Evolutionary conservation across 2,797 vertebrate genomes (phyloP).

Genomic region (Typhlichthys eigenmanni): DNA sequence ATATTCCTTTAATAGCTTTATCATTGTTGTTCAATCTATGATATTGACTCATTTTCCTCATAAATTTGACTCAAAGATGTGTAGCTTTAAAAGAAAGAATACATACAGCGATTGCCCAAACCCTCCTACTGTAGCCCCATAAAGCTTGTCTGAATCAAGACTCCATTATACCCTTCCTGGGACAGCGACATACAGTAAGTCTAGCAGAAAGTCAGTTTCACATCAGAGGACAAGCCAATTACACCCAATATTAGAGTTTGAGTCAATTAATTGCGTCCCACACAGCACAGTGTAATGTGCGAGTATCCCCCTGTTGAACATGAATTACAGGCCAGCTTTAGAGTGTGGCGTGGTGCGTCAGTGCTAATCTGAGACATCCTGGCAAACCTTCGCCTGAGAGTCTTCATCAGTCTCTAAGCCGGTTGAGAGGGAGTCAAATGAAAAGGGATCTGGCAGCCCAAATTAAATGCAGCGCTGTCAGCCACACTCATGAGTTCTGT

Average conservation of each 20-base stretch:
- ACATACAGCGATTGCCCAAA: slow-evolving; percentile 33
- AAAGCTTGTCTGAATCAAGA: slow-evolving; percentile 49
- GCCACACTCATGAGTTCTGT: slow-evolving; percentile 63
- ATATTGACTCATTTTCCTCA: no score
- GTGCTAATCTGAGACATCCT: slow-evolving; percentile 75
- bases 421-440: slow-evolving; percentile 76
- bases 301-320: slow-evolving; percentile 82
- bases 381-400: slow-evolving; percentile 72
- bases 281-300: slow-evolving; percentile 76
- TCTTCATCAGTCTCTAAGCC: slow-evolving; percentile 74
- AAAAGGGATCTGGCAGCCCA: slow-evolving; percentile 80
- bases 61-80: no score
- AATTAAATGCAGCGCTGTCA: slow-evolving; percentile 79
- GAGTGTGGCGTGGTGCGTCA: slow-evolving; percentile 75
- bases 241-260: slow-evolving; percentile 78
- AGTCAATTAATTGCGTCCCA: slow-evolving; percentile 79
- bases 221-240: slow-evolving; percentile 78
- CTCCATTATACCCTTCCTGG: slow-evolving; percentile 65
- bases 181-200: slow-evolving; percentile 70
- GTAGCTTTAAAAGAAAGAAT: no score
- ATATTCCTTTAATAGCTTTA: no score
- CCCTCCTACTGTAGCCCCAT: slow-evolving; percentile 35
- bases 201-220: slow-evolving; percentile 78
- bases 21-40: no score
- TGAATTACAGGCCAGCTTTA: slow-evolving; percentile 78